These are phyloP conservation scores for Garra rufa DNA, from an alignment of 2,113 vertebrate genomes.

Conservation along the genomic window DNA sequence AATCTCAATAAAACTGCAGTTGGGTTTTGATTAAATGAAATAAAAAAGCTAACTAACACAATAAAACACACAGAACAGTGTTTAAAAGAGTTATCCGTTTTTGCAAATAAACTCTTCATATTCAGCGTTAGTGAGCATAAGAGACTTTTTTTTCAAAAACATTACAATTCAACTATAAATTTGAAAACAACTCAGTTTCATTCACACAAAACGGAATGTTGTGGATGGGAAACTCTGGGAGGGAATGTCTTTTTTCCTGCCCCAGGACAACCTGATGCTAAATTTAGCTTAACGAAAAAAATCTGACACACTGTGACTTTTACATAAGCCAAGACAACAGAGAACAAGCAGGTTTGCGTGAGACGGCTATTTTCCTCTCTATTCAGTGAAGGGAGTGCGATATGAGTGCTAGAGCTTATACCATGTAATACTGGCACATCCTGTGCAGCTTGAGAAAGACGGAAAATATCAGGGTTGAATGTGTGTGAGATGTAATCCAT, in stretches of 20 bases:
- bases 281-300: slow-evolving; percentile 28
- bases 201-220: slow-evolving; percentile 21
- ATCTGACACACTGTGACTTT: slow-evolving; percentile 27
- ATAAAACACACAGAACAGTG: too few relatives aligned
- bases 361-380: slow-evolving; percentile 7
- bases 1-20: too few relatives aligned
- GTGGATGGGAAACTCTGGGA: neutral
- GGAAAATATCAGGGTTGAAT: neutral
- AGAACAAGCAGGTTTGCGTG: slow-evolving; percentile 24
- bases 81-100: too few relatives aligned
- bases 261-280: slow-evolving; percentile 24
- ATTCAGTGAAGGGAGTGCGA: neutral
- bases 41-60: too few relatives aligned
- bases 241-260: slow-evolving; percentile 39
- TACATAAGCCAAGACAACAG: slow-evolving; percentile 22
- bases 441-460: neutral
- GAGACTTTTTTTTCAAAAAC: neutral
- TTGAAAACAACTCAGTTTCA: neutral
- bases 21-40: too few relatives aligned
- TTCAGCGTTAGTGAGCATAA: neutral
- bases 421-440: slow-evolving; percentile 3
- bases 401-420: neutral
- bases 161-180: neutral
- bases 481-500: neutral
- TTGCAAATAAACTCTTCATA: too few relatives aligned